Conservation (phyloP, 2,888 invertebrate species). For the Torymus aiolomorphi region DNA sequence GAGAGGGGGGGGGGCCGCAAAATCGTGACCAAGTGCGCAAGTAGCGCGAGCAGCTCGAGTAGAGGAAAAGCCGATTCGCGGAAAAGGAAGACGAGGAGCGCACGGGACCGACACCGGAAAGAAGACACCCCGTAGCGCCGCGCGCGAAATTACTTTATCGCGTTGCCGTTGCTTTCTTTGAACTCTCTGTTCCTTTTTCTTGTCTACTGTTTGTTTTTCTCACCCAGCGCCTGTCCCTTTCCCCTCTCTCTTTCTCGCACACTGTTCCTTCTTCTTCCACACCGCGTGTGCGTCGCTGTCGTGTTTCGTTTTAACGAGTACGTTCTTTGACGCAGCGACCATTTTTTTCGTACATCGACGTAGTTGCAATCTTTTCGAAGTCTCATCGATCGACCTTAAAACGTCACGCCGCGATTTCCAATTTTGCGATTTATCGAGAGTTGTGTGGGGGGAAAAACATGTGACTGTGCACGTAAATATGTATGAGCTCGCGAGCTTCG, state of each 20-base stretch:
- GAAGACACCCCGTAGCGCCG: background rate
- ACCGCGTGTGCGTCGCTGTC: too few relatives aligned
- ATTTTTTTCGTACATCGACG: background rate
- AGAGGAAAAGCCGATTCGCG: constrained; percentile 39
- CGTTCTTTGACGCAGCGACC: background rate
- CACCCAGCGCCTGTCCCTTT: too few relatives aligned
- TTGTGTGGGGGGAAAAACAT: background rate
- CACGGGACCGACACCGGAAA: background rate
- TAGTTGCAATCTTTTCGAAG: background rate
- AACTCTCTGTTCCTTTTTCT: background rate
- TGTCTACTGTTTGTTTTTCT: background rate
- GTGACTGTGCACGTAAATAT: too few relatives aligned
- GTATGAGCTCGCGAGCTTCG: too few relatives aligned
- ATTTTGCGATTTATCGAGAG: constrained; percentile 21
- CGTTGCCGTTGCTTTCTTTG: constrained; percentile 5
- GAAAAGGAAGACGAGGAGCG: constrained; percentile 18
- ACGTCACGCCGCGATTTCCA: background rate
- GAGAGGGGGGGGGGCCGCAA: too few relatives aligned
- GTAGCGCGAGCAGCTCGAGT: background rate
- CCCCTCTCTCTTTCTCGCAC: too few relatives aligned
- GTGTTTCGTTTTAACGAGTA: background rate
- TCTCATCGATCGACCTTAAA: constrained; percentile 36
- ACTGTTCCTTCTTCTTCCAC: too few relatives aligned
- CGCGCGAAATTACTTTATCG: constrained; percentile 30
- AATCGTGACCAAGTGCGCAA: constrained; percentile 72